A percentile compares a stretch with the other conserved stretches of the same genome.
Evolutionary conservation across 2,113 vertebrate genomes (phyloP).

Genomic region (Polypterus senegalus): DNA sequence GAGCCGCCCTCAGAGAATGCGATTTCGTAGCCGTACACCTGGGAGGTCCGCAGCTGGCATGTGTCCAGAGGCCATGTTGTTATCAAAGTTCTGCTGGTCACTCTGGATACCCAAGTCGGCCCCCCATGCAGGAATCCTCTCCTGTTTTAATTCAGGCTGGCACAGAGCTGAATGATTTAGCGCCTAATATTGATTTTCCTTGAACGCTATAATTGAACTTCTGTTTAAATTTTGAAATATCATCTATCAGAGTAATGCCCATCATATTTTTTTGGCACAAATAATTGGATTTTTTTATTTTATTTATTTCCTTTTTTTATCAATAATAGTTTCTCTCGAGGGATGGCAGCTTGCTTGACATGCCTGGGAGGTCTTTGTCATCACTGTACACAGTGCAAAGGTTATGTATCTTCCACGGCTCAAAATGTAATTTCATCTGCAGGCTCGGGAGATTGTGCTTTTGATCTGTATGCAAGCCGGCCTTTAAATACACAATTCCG

Average conservation of each 20-base stretch:
- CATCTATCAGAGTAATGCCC: slow-evolving; percentile 38
- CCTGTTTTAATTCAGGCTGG: no score
- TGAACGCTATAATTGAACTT: slow-evolving; percentile 62
- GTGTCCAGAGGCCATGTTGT: background rate
- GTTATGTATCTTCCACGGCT: slow-evolving; percentile 1
- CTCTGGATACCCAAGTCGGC: no score
- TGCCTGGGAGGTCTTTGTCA: background rate
- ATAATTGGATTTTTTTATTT: slow-evolving; percentile 38
- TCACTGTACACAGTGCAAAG: background rate
- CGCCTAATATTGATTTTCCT: slow-evolving; percentile 56
- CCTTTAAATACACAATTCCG: background rate
- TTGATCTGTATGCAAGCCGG: background rate
- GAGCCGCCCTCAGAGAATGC: no score
- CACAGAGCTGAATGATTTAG: slow-evolving; percentile 34
- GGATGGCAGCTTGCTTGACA: background rate
- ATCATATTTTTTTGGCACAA: slow-evolving; percentile 38
- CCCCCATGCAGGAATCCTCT: no score
- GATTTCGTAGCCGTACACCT: no score
- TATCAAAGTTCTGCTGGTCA: no score
- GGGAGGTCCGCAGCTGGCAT: background rate
- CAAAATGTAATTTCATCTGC: slow-evolving; percentile 4
- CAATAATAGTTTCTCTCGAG: slow-evolving; percentile 32
- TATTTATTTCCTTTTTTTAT: slow-evolving; percentile 23
- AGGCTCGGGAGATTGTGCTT: background rate
- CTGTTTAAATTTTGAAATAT: slow-evolving; percentile 45